Evolutionary conservation across 2,113 vertebrate species (phyloP).

Genomic region (Hipposideros armiger): DNA sequence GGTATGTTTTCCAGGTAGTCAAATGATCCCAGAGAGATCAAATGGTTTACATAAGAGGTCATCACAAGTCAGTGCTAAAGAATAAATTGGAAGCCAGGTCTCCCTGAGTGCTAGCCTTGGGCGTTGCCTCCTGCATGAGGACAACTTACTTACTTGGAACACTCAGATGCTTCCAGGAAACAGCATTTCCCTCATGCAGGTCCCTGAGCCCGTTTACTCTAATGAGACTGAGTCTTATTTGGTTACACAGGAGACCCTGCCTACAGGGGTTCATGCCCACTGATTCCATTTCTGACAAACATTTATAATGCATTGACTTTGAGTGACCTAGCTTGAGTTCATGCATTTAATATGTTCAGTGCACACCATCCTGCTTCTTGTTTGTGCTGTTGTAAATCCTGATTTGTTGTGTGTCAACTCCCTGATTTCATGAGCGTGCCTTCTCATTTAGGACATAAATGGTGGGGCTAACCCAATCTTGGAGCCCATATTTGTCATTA

Average conservation of each 20-base stretch:
- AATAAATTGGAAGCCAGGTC: background rate
- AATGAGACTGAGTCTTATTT: background rate
- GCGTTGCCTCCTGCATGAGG: background rate
- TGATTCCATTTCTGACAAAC: background rate
- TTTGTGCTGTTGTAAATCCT: background rate
- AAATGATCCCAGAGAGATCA: background rate
- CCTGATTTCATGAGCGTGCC: background rate
- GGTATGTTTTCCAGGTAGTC: background rate
- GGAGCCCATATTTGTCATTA: background rate
- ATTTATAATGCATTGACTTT: constrained; percentile 20
- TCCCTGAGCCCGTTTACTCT: background rate
- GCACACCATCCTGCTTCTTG: background rate
- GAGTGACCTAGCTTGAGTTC: background rate
- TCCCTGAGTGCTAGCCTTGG: background rate
- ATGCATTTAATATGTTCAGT: background rate
- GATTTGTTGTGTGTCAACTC: background rate
- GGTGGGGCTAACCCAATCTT: background rate
- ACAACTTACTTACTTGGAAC: background rate
- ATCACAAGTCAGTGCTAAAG: background rate
- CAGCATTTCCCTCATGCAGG: background rate
- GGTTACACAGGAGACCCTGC: background rate
- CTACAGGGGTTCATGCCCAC: background rate
- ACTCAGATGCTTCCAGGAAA: background rate
- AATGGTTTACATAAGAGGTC: background rate
- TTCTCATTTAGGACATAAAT: background rate